Evolutionary conservation across 2,888 invertebrate species (phyloP), one percentile per base, ranked within the genome.

Genomic region (Sinohyriopsis cumingii): DNA sequence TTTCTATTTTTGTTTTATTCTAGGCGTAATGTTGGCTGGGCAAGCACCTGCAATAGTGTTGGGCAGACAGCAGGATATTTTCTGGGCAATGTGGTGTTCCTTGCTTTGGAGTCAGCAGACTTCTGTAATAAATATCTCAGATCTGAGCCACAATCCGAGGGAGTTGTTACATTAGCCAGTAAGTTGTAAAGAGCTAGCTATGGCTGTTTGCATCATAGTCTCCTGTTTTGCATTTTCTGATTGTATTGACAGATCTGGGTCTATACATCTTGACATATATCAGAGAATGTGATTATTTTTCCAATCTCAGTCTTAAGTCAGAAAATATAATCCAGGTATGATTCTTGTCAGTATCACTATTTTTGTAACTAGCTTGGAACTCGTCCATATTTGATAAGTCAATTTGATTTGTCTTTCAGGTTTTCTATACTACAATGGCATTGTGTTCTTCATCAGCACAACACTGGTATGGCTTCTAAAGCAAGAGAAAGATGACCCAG

Each of bases 1-100:
- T 45, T 15, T 45, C 15, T 28, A 54, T 63, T 69, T 55, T 55
- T 59, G 59, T 25, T 63, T 59, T 69, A 45, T 92, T 92, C 62
- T 89, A 95, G 95, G 82, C 92, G 94, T 83, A 99, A 99, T 91
- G 97, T 99, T 6, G 97, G 96, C 3, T 97, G 99, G 91, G 99
- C 99, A 0, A 99, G 99, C 3, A 99, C 99, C 0, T 99, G 99
- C 88, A 99, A 99, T 88, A 96, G 96, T 82, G 97, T 99, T 0
- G 99, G 99, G 5, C 99, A 99, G 91, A 99, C 98, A 0, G 95
- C 97, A 56, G 99, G 99, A 0, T 98, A 95, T 90, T 98, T 99
- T 88, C 92, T 99, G 3, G 98, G 99, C 74, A 98, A 98, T 91
- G 97, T 98, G 0, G 92, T 98, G 19, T 99, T 99, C 89, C 93